Evolutionary conservation across 2,113 vertebrate species (phyloP), one percentile per base, ranked within the genome.

Genomic region (Chelonoidis abingdonii): DNA sequence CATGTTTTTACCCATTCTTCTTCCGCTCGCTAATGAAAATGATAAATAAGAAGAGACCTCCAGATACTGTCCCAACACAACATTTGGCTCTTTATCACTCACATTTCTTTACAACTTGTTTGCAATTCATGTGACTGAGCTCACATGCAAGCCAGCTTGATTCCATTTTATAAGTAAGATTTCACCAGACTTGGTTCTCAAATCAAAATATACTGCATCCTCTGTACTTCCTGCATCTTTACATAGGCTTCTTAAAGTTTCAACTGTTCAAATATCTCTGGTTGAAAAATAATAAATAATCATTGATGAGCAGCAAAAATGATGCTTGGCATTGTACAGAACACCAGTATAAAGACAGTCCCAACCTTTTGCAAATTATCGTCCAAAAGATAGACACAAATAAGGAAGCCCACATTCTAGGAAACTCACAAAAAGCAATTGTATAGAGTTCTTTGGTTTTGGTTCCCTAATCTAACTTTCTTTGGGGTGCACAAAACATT

Each of bases 401-500:
- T 35, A 90, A 80, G 14, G 62, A 65, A 65, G 8, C 31, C 31
- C 14, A 27, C 6, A 19, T 19, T 16, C 50, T 29, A 62, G 47
- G 47, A 5, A 44, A 24, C 29, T 29, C 59, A 65, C 31, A 13
- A 65, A 35, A 65, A 65, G 59, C 31, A 65, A 35, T 35, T 65
- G 59, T 65, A 65, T 0, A 0, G 4, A 27, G 22, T 8, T 81
- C 19, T 54, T n/a, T 38, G 25, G 8, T 6, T 72, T 84, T 29
- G 22, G 47, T 4, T 1, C 17, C 8, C 29, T 38, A 0, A 75
- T 29, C 6, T 17, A 53, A 19, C 22, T 75, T 41, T 75, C 10
- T 4, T 10, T 38, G n/a, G 19, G n/a, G 2, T 38, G 4, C 5
- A 54, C 12, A 86, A 83, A 80, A 8, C 12, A 35, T 21, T 25